These are phyloP conservation scores for Icerya purchasi DNA, from an alignment of 2,888 invertebrate species.

Conservation along the genomic window DNA sequence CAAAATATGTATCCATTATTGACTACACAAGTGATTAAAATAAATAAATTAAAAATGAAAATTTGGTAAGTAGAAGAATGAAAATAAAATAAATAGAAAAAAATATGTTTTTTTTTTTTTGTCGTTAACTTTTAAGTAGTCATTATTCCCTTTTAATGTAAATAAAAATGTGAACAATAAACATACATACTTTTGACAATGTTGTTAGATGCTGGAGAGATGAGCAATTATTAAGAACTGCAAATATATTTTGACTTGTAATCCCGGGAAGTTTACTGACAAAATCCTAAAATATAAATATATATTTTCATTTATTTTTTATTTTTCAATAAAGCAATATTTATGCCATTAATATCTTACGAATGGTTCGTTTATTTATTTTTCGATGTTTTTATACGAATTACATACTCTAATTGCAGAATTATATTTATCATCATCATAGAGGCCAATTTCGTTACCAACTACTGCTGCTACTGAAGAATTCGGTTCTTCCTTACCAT, in stretches of 20 bases:
- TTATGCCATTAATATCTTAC: neutral
- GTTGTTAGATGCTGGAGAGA: slow-evolving; percentile 33
- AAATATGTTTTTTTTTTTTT: too few species aligned
- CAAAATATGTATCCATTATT: too few species aligned
- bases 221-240: slow-evolving; percentile 42
- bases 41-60: neutral
- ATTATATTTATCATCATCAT: slow-evolving; percentile 34
- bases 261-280: slow-evolving; percentile 74
- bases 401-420: slow-evolving; percentile 33
- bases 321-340: neutral
- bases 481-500: slow-evolving; percentile 62
- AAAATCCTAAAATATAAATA: slow-evolving; percentile 42
- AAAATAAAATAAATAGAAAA: too few species aligned
- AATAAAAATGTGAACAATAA: too few species aligned
- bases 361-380: neutral
- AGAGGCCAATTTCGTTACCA: slow-evolving; percentile 38
- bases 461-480: slow-evolving; percentile 45
- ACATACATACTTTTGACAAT: slow-evolving; percentile 32
- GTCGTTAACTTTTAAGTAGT: too few species aligned
- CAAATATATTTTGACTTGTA: slow-evolving; percentile 59
- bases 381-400: too few species aligned
- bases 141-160: too few species aligned
- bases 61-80: neutral
- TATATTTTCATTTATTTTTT: too few species aligned
- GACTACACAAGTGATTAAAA: too few species aligned